Conservation (phyloP, 2,797 vertebrate genomes). For the Numenius phaeopus region DNA sequence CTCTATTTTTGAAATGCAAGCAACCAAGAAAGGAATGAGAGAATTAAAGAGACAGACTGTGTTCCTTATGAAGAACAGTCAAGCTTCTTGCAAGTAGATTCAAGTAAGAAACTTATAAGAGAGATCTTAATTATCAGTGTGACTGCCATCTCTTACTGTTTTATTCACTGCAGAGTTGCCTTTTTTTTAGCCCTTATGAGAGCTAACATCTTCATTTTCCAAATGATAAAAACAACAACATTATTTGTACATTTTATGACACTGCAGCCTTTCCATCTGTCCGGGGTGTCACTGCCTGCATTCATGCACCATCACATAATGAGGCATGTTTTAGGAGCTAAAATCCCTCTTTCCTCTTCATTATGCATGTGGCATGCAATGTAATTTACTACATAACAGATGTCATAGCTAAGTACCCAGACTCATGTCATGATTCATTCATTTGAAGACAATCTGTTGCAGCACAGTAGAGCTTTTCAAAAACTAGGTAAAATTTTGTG, state of each 20-base stretch:
- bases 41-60: not conserved
- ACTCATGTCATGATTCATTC: slow-evolving; percentile 79
- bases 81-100: slow-evolving; percentile 2
- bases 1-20: slow-evolving; percentile 8
- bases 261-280: slow-evolving; percentile 61
- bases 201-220: slow-evolving; percentile 44
- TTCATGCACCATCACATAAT: slow-evolving; percentile 58
- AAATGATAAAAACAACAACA: slow-evolving; percentile 24
- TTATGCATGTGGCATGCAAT: slow-evolving; percentile 70
- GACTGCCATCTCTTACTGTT: not conserved
- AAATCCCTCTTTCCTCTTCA: slow-evolving; percentile 68
- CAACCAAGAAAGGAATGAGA: not conserved
- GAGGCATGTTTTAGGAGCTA: slow-evolving; percentile 59
- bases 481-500: slow-evolving; percentile 26
- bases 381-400: slow-evolving; percentile 79
- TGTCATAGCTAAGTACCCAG: slow-evolving; percentile 74
- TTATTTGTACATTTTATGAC: slow-evolving; percentile 49
- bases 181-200: not conserved
- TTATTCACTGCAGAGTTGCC: not conserved
- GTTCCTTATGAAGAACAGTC: not conserved
- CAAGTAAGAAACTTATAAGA: not conserved
- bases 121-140: not conserved
- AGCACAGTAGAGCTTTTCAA: slow-evolving; percentile 48
- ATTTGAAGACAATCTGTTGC: slow-evolving; percentile 78
- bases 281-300: slow-evolving; percentile 27